Evolutionary conservation across 2,888 invertebrate genomes (phyloP).

Genomic region (Nipponacmea schrenckii): DNA sequence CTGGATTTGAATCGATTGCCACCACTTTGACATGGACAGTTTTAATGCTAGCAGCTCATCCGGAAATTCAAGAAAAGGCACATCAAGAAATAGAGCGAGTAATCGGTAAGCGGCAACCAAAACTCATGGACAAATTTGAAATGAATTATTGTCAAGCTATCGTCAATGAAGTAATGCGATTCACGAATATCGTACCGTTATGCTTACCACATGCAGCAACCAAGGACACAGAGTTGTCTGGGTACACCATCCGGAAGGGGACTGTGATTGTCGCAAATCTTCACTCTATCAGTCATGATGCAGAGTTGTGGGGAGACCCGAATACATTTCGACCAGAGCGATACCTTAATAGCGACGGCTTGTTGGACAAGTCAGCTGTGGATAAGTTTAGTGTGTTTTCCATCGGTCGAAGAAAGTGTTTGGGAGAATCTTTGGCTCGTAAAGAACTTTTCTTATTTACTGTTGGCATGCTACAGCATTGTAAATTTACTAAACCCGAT

Average conservation of each 20-base stretch:
- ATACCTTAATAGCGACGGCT: not conserved
- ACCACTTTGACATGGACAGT: not conserved
- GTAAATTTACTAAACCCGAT: not conserved
- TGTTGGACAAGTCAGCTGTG: not conserved
- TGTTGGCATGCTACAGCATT: not conserved
- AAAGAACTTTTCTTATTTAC: not conserved
- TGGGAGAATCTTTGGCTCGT: not conserved
- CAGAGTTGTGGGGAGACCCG: not conserved
- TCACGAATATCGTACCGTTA: not conserved
- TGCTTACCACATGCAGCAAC: not conserved
- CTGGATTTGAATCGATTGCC: not conserved
- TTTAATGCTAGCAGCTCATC: not conserved
- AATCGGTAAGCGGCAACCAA: not conserved
- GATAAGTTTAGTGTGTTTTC: not conserved
- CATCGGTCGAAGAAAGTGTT: not conserved
- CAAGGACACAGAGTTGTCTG: not conserved
- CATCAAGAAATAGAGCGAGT: not conserved
- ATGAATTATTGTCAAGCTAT: not conserved
- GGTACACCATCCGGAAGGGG: not conserved
- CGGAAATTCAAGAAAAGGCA: not conserved
- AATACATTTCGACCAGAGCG: not conserved
- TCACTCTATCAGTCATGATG: not conserved
- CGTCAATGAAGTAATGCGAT: not conserved
- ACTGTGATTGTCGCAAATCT: not conserved
- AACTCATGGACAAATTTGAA: not conserved